These are phyloP conservation scores for Apostichopus leukothele DNA, from an alignment of 53 echinoderm and acorn worm species.

Conservation along the genomic window DNA sequence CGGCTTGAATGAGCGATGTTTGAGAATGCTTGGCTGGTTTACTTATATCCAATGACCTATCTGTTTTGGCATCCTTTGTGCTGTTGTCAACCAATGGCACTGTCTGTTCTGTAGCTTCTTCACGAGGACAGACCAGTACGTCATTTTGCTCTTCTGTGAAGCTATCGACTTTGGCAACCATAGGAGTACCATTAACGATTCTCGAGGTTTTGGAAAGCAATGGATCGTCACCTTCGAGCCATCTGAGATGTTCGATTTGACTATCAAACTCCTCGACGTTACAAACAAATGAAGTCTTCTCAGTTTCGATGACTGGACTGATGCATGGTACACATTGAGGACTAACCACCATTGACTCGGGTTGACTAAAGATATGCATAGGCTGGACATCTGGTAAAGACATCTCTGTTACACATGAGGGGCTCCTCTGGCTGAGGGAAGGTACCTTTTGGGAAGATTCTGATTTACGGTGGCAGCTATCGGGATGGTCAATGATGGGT, in stretches of 20 bases:
- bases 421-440: conserved; percentile 9
- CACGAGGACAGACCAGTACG: neutral
- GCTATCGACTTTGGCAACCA: neutral
- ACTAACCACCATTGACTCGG: neutral
- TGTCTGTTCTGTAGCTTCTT: neutral
- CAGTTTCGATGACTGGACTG: neutral
- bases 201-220: neutral
- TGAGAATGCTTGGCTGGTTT: neutral
- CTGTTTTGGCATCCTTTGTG: neutral
- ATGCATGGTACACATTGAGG: neutral
- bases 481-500: neutral
- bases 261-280: neutral
- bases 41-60: neutral
- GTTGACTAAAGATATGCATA: neutral
- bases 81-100: neutral
- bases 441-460: neutral
- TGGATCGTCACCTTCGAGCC: neutral
- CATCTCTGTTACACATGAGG: neutral
- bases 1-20: neutral
- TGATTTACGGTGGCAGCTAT: neutral
- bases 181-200: neutral
- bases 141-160: neutral
- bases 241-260: neutral
- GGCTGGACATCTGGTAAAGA: neutral
- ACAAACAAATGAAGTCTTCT: neutral